Conservation (phyloP, 2,888 invertebrate species). For the Lymantria monacha region DNA sequence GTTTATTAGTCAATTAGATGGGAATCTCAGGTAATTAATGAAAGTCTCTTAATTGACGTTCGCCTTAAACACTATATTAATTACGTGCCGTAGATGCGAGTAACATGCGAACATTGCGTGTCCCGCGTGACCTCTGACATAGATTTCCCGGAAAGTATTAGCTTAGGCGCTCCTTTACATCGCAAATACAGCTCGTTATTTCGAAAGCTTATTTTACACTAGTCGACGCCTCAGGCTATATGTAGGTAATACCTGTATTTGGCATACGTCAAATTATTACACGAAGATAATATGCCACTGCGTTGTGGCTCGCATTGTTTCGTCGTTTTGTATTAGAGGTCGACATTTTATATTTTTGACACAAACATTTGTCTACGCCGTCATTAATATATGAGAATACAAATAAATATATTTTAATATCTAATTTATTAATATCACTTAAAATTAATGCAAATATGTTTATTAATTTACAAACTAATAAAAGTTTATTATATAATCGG, state of each 20-base stretch:
- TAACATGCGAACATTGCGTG: slow-evolving; percentile 57
- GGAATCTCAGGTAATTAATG: slow-evolving; percentile 54
- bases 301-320: slow-evolving; percentile 26
- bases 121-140: slow-evolving; percentile 57
- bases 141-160: slow-evolving; percentile 63
- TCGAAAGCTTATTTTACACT: slow-evolving; percentile 63
- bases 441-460: not conserved
- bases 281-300: slow-evolving; percentile 28
- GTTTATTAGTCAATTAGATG: slow-evolving; percentile 50
- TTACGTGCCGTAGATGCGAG: slow-evolving; percentile 54
- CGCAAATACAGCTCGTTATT: slow-evolving; percentile 63
- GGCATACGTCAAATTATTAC: slow-evolving; percentile 41
- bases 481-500: not conserved
- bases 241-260: slow-evolving; percentile 40
- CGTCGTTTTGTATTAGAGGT: slow-evolving; percentile 15
- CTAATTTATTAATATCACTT: not conserved
- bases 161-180: slow-evolving; percentile 51
- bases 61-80: slow-evolving; percentile 58
- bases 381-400: slow-evolving; percentile 1
- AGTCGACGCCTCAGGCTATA: slow-evolving; percentile 43
- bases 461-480: not conserved
- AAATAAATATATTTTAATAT: not conserved
- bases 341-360: slow-evolving; percentile 25
- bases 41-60: slow-evolving; percentile 59
- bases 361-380: slow-evolving; percentile 30